phyloP scores from a whole-genome alignment of 35 echinoderm and acorn worm species.

The Hemicentrotus pulcherrimus region DNA sequence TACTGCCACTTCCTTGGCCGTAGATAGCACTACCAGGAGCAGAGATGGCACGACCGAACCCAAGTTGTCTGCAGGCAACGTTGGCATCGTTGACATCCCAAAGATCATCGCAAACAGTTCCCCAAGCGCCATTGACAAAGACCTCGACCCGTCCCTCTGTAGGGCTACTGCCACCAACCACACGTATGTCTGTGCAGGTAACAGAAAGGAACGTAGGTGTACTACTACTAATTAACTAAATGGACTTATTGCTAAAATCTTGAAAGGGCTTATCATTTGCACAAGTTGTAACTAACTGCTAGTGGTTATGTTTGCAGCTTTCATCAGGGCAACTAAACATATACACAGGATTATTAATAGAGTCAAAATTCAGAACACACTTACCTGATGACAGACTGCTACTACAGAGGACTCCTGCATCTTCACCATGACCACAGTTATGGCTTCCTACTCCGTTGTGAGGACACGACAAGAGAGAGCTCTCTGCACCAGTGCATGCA shows the following conservation, averaged over 20 bases:
- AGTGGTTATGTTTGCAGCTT: too few relatives aligned
- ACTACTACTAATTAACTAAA: too few relatives aligned
- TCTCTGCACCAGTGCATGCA: neutral
- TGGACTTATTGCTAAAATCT: too few relatives aligned
- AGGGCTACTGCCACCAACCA: neutral
- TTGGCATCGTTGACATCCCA: neutral
- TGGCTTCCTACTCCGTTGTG: neutral
- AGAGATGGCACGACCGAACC: neutral
- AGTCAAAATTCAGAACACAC: neutral
- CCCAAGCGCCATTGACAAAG: neutral
- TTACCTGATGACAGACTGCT: neutral
- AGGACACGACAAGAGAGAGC: neutral
- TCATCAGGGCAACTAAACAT: too few relatives aligned
- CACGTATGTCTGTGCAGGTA: neutral
- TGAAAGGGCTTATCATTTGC: too few relatives aligned
- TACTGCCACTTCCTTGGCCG: neutral
- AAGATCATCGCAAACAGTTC: neutral
- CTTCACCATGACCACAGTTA: neutral
- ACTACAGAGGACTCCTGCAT: neutral
- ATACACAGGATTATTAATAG: too few relatives aligned
- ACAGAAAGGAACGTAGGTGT: neutral
- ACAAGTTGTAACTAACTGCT: too few relatives aligned
- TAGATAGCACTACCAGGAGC: neutral
- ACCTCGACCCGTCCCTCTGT: neutral
- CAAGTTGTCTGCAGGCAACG: neutral